phyloP scores from a whole-genome alignment of 2,797 vertebrate species.

The Mycteria americana region DNA sequence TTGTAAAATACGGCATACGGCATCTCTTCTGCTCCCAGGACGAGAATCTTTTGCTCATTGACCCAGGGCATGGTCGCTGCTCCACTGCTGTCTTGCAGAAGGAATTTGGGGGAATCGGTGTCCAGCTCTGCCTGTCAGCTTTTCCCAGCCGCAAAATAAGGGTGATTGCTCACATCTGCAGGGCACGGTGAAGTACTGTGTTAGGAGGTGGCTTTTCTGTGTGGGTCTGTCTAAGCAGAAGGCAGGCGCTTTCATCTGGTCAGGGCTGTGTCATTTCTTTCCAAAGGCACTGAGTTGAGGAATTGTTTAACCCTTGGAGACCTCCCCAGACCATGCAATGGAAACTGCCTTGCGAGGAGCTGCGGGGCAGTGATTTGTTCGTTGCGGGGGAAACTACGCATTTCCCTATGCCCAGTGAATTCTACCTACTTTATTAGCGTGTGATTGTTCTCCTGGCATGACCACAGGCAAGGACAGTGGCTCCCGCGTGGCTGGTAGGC shows the following conservation, averaged over 20 bases:
- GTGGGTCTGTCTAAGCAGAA: neutral
- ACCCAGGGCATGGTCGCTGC: neutral
- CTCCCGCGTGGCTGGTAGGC: neutral
- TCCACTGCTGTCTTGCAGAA: neutral
- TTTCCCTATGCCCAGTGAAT: neutral
- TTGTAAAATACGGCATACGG: no score
- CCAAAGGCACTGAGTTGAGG: neutral
- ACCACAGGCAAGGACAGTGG: neutral
- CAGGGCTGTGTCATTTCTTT: neutral
- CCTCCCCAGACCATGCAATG: rapidly evolving
- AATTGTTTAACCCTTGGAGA: neutral
- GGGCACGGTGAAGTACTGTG: neutral
- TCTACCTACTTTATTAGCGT: rapidly evolving
- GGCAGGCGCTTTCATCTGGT: rapidly evolving
- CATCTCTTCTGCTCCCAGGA: neutral
- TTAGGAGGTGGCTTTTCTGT: neutral
- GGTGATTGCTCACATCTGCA: neutral
- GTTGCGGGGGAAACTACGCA: rapidly evolving
- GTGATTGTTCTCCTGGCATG: neutral
- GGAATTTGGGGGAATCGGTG: neutral
- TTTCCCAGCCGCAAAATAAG: neutral
- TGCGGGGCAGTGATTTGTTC: rapidly evolving
- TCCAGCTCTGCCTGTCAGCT: neutral
- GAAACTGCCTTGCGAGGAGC: neutral
- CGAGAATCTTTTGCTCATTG: rapidly evolving